Evolutionary conservation across 2,113 vertebrate genomes (phyloP).

Genomic region (Orthonyx spaldingii): DNA sequence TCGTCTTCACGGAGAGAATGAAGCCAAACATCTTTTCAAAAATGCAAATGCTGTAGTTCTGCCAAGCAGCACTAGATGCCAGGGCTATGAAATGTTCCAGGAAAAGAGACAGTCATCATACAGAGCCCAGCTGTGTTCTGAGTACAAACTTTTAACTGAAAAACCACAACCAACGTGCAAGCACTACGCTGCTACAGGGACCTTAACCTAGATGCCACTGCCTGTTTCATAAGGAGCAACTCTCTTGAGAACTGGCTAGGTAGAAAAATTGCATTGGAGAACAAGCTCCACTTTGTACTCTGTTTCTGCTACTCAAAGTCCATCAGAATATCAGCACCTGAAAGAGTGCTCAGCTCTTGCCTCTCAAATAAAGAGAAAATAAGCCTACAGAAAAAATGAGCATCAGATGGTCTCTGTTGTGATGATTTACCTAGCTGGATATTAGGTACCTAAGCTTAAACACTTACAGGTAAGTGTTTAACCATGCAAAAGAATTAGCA

Average conservation of each 20-base stretch:
- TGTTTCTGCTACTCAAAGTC: not conserved
- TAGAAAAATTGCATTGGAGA: not conserved
- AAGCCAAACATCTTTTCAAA: not conserved
- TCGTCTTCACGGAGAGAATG: not conserved
- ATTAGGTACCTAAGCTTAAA: not conserved
- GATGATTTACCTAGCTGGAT: not conserved
- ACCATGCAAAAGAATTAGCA: not conserved
- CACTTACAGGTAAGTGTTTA: not conserved
- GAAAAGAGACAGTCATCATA: not conserved
- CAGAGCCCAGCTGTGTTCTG: not conserved
- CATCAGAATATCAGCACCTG: not conserved
- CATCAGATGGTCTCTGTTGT: not conserved
- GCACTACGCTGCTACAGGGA: not conserved
- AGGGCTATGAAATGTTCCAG: not conserved
- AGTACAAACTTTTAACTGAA: not conserved
- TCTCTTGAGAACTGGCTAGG: not conserved
- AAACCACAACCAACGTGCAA: not conserved
- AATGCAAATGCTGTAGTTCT: not conserved
- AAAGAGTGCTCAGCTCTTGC: not conserved
- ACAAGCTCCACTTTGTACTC: not conserved
- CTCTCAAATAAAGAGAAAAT: not conserved
- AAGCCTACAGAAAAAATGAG: not conserved
- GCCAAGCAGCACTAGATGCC: not conserved
- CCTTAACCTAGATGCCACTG: constrained; percentile 40
- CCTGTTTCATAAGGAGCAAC: not conserved